Base-by-base conservation (phyloP, 2,888 invertebrate species). In the Epicampocera succincta region DNA sequence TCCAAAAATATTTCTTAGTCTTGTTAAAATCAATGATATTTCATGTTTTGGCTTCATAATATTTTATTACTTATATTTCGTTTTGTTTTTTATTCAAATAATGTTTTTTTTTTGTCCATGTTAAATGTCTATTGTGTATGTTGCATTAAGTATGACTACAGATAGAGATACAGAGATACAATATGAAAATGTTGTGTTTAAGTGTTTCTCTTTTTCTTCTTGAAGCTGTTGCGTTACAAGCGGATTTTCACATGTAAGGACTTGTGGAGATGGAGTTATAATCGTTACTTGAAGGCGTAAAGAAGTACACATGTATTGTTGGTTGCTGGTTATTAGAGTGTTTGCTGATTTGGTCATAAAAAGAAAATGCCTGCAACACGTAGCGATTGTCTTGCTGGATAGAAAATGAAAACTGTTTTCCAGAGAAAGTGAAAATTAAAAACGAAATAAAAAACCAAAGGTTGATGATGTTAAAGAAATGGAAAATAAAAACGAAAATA, bases 11-110 rank as follows among this genome's bases (percentile, higher is more conserved):
- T 72, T 78, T 72, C 50, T 60, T 58, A 58, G 65, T 65, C 71
- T 72, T 72, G 65, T 78, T 78, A 66, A 78, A 78, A 38, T 78
- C 78, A 66, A 60, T 72, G 78, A 72, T 72, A 66, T 72, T 78
- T 78, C 72, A 66, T 66, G 78, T 78, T 58, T 72, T 46, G 13
- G 12, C 48, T 61, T 60, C 25, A 78, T 58, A 71, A 46, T 42
- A 69, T 73, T 69, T 56, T 54, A 25, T 29, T 38, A 6, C 8
- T 9, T 58, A 19, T 25, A n/a, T n/a, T n/a, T 42, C 56, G 56
- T 58, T 38, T 69, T 33, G 15, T 42, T 73, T 52, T 58, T 25
- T 60, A 0, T 33, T 40, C 19, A 56, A 46, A 29, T n/a, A 50
- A 33, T 4, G n/a, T 65, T 65, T 74, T 15, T 65, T 65, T 74